Conservation (phyloP, 2,113 vertebrate species). For the Mellivora capensis region DNA sequence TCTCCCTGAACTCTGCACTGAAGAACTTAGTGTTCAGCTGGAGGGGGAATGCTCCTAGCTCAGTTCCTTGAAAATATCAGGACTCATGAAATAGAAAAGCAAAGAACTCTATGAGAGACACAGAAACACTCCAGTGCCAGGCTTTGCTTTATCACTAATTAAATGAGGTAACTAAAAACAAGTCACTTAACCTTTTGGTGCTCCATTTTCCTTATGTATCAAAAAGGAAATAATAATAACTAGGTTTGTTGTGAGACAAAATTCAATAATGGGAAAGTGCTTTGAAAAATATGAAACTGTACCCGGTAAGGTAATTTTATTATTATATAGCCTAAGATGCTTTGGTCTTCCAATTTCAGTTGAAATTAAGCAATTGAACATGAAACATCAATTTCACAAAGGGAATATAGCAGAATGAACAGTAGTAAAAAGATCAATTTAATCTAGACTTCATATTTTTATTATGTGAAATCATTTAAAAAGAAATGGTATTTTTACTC, state of each 20-base stretch:
- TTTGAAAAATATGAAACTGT: conserved; percentile 52
- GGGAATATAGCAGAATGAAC: conserved; percentile 16
- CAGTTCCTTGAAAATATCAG: background rate
- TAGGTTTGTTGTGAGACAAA: conserved; percentile 37
- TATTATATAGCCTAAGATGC: conserved; percentile 45
- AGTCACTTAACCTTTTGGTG: background rate
- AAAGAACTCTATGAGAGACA: background rate
- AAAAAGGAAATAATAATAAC: conserved; percentile 55
- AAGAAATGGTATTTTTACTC: conserved; percentile 30
- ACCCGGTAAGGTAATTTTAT: conserved; percentile 42
- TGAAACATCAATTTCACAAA: conserved; percentile 55
- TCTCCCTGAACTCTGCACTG: background rate
- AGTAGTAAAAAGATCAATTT: conserved; percentile 47
- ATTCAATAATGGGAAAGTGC: conserved; percentile 53
- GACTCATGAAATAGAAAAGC: background rate
- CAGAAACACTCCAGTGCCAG: background rate
- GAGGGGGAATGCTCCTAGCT: background rate
- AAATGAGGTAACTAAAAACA: conserved; percentile 27
- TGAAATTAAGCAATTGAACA: conserved; percentile 63
- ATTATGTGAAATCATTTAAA: conserved; percentile 53
- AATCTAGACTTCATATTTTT: conserved; percentile 53
- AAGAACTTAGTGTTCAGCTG: background rate
- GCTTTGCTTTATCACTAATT: background rate
- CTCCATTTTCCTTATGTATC: conserved; percentile 18
- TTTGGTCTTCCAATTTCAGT: conserved; percentile 63